Conservation (phyloP, 1,140 invertebrate genomes). For the Bombus balteatus region DNA sequence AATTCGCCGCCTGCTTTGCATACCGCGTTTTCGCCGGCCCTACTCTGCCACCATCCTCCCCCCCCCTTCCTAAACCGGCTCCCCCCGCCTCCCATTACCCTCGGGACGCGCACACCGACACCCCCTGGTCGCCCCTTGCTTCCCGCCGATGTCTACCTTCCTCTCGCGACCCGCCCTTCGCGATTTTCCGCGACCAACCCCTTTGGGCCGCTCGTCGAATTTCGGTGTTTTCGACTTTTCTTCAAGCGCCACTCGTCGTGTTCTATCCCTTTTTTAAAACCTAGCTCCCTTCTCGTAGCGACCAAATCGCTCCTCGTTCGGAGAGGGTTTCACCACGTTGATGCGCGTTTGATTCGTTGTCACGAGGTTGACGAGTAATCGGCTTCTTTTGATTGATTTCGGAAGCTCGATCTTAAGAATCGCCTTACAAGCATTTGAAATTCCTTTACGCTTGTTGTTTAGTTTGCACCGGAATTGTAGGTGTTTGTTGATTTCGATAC, state of each 20-base stretch:
- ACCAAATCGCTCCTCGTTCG: not conserved
- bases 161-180: slow-evolving; percentile 67
- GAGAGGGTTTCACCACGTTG: not conserved
- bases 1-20: slow-evolving; percentile 81
- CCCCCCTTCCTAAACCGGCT: not conserved
- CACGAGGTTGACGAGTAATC: not conserved
- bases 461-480: no score
- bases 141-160: slow-evolving; percentile 33
- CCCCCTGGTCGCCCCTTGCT: slow-evolving; percentile 49
- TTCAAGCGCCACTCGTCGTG: not conserved
- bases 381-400: not conserved
- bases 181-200: slow-evolving; percentile 70
- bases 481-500: no score
- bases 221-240: slow-evolving; percentile 37
- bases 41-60: slow-evolving; percentile 59
- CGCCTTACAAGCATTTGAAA: no score
- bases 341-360: not conserved
- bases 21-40: slow-evolving; percentile 73
- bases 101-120: slow-evolving; percentile 29
- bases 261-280: not conserved
- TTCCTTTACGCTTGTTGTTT: no score
- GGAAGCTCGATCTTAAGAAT: not conserved
- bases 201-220: slow-evolving; percentile 45
- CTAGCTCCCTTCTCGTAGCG: not conserved
- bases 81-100: slow-evolving; percentile 16